These are phyloP conservation scores for Potorous gilbertii DNA, from an alignment of 2,797 vertebrate species.

Conservation along the genomic window DNA sequence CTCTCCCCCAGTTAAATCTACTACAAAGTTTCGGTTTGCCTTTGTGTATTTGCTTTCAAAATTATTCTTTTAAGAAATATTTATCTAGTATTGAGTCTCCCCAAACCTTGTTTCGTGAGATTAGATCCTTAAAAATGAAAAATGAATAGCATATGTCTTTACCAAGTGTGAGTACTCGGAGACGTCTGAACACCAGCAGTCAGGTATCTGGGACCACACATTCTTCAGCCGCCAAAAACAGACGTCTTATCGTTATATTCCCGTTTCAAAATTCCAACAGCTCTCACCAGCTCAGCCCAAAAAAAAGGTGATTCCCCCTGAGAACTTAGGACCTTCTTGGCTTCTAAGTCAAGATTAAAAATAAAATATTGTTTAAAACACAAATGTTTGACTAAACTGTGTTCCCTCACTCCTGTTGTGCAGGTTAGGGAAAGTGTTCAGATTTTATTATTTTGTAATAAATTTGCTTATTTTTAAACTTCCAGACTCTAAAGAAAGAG, in stretches of 20 bases:
- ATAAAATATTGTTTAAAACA: not conserved
- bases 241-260: not conserved
- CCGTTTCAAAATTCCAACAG: constrained; percentile 32
- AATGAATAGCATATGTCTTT: not conserved
- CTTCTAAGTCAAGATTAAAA: constrained; percentile 1
- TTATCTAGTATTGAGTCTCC: constrained; percentile 12
- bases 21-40: not conserved
- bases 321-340: constrained; percentile 15
- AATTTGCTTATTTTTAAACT: constrained; percentile 54
- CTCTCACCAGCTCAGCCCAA: not conserved
- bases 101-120: not conserved
- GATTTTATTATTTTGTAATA: constrained; percentile 36
- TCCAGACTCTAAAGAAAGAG: constrained; percentile 29
- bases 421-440: not conserved
- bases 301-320: not conserved
- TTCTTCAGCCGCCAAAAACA: not conserved
- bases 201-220: not conserved
- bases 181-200: not conserved
- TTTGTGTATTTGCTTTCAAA: not conserved
- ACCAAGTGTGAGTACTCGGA: not conserved
- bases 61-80: not conserved
- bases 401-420: constrained; percentile 2
- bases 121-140: constrained; percentile 34
- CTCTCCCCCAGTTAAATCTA: not conserved
- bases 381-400: not conserved